A percentile compares a stretch with the other conserved stretches of the same genome.
Evolutionary conservation across 2,797 vertebrate species (phyloP).

Genomic region (Danio tinwini): DNA sequence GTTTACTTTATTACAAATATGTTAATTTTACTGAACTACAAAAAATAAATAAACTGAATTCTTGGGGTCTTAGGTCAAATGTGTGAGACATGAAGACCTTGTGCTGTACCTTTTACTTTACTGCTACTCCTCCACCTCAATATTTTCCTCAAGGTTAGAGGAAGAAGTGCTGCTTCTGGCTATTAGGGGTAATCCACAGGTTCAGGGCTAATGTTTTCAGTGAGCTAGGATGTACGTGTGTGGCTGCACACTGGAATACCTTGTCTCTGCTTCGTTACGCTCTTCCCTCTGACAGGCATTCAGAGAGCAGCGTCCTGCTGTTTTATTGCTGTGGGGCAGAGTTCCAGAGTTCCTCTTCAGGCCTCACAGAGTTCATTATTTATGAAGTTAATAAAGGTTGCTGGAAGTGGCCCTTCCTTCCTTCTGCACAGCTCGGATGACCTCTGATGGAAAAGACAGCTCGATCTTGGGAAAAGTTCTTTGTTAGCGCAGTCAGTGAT

Average conservation of each 20-base stretch:
- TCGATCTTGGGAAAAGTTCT: conserved; percentile 16
- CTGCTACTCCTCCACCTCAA: not conserved
- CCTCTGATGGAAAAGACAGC: conserved; percentile 43
- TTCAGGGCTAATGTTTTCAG: conserved; percentile 37
- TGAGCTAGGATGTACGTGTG: not conserved
- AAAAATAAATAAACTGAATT: not conserved
- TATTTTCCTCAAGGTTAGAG: conserved; percentile 11
- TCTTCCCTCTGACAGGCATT: conserved; percentile 14
- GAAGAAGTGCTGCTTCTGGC: conserved; percentile 16
- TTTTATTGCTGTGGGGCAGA: conserved; percentile 58
- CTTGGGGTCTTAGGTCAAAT: not conserved
- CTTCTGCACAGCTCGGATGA: conserved; percentile 26
- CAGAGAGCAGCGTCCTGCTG: conserved; percentile 39
- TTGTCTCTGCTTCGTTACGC: not conserved
- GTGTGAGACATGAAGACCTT: not conserved
- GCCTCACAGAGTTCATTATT: conserved; percentile 57
- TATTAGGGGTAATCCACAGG: conserved; percentile 44
- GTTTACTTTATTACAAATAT: too few species aligned
- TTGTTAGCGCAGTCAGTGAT: conserved; percentile 37
- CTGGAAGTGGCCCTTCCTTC: conserved; percentile 40
- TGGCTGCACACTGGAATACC: conserved; percentile 21
- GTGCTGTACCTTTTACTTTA: conserved; percentile 29
- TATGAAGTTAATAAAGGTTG: conserved; percentile 63
- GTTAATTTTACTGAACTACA: too few species aligned
- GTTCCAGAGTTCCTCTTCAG: conserved; percentile 33